Evolutionary conservation across 2,113 vertebrate species (phyloP).

Genomic region (Anarrhichthys ocellatus): DNA sequence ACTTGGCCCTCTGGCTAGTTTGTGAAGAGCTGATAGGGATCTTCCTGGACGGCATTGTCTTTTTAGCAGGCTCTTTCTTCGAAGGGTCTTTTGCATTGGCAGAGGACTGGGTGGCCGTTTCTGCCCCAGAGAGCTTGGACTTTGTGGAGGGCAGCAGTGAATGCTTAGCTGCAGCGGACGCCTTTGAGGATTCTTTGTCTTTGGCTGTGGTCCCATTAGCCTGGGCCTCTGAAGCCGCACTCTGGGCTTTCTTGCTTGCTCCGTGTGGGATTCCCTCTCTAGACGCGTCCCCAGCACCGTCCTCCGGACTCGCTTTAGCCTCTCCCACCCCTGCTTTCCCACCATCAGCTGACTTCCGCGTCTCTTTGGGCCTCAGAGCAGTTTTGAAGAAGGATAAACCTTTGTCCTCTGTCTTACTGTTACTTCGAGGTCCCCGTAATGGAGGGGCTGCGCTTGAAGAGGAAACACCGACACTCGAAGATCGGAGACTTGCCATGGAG

Average conservation of each 20-base stretch:
- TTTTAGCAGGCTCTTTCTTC: conserved; percentile 84
- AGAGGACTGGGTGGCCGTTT: conserved; percentile 78
- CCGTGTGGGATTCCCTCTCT: conserved; percentile 60
- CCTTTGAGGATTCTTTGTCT: conserved; percentile 86
- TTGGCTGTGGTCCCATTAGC: conserved; percentile 74
- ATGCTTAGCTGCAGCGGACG: conserved; percentile 84
- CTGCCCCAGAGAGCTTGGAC: conserved; percentile 89
- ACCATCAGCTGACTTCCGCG: conserved; percentile 88
- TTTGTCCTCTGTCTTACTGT: conserved; percentile 95
- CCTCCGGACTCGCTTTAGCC: conserved; percentile 74
- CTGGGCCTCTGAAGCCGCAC: conserved; percentile 70
- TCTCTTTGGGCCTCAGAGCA: conserved; percentile 94
- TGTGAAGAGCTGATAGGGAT: conserved; percentile 91
- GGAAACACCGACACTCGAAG: conserved; percentile 79
- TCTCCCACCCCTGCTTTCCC: conserved; percentile 81
- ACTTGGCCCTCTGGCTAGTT: conserved; percentile 92
- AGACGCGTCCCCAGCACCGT: conserved; percentile 60
- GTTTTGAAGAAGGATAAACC: conserved; percentile 96
- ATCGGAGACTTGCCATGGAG: conserved; percentile 93
- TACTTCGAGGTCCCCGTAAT: conserved; percentile 82
- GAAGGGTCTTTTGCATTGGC: conserved; percentile 82
- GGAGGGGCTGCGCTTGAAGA: conserved; percentile 29
- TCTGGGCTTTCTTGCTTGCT: conserved; percentile 77
- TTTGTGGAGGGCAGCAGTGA: conserved; percentile 88
- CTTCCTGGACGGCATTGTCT: conserved; percentile 86